Base-by-base conservation (phyloP, 1,140 invertebrate species). In the Nixonia krombeini region DNA sequence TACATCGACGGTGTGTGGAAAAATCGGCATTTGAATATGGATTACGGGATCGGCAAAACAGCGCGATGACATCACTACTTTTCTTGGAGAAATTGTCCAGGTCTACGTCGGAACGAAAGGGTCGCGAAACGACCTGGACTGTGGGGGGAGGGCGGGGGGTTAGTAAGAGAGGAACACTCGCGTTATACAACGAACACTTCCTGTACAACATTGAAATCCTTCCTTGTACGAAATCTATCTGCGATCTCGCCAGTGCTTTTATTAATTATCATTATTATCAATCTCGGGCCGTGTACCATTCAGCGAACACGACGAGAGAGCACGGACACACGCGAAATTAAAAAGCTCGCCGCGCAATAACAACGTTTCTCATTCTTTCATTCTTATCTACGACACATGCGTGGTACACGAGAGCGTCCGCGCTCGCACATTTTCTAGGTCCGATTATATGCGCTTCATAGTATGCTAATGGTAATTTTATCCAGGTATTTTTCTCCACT, bases 231-330 rank as follows among this genome's bases (percentile, higher is more conserved):
- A 44, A 44, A 44, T 12, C 10, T 52, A 56, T 56, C 52, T 56
- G 1, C 9, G 29, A 51, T 59, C 56, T 37, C 8, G 12, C 33
- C 18, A 31, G 10, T 15, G 28, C 35, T 41, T 44, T 55, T 55
- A 55, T 64, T 42, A 55, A 66, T 66, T 49, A 66, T 66, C 55
- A 53, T 50, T 42, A 47, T 65, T 58, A 58, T 58, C 49, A 61
- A 35, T 28, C 50, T 50, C 35, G 9, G 2, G 50, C 13, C 28
- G 37, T 50, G 55, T 55, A 58, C 25, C 35, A 33, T 38, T 4
- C 47, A 8, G 13, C 18, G 17, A 57, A 40, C 53, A 57, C 35
- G 17, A 15, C 10, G 31, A 46, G 38, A 12, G 44, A 15, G 49
- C 26, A 18, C n/a, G 29, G 41, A 46, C 41, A 23, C 29, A 46